Evolutionary conservation across 2,113 vertebrate species (phyloP), one percentile per base, ranked within the genome.

Genomic region (Rissa tridactyla): DNA sequence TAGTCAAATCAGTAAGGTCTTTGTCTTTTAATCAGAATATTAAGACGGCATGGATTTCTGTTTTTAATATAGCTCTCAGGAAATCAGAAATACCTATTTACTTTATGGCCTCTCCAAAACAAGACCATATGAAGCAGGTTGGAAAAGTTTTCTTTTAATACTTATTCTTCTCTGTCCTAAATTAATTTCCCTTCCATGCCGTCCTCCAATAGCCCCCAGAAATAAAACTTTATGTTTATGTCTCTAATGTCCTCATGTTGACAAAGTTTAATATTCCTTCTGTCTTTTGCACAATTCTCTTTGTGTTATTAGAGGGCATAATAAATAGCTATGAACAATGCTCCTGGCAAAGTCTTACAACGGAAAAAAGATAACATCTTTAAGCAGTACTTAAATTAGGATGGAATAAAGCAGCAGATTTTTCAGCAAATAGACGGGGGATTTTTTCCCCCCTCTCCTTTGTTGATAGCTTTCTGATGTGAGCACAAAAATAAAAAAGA

Each of bases 11-110:
- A 88, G 20, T 42, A 89, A 44, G 3, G 3, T 38, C 71, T 86
- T 88, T 46, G 7, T 42, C 14, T 93, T 96, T 96, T 70, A 89
- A 90, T 90, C 29, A 86, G 44, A 90, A 64, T 70, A 92, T 47
- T 89, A 93, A 79, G 27, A 70, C 7, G 5, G 9, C 15, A 51
- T 57, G 3, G 9, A 46, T 77, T 95, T 81, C 26, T 80, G 9
- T 30, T 93, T 96, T 92, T 85, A 91, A 70, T 89, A 57, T 4
- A 19, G 3, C 40, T 68, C 17, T 93, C 10, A 71, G 58, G 23
- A 94, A 96, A 92, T 75, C 57, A 49, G 42, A 86, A 96, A 82
- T 58, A 71, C 4, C 6, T 91, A 61, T 91, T 82, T 62, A 92
- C 15, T 82, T 96, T 79, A 70, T 51, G 6, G 5, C 11, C 6